Evolutionary conservation across 2,888 invertebrate species (phyloP), one percentile per base, ranked within the genome.

Genomic region (Agrotis exclamationis): DNA sequence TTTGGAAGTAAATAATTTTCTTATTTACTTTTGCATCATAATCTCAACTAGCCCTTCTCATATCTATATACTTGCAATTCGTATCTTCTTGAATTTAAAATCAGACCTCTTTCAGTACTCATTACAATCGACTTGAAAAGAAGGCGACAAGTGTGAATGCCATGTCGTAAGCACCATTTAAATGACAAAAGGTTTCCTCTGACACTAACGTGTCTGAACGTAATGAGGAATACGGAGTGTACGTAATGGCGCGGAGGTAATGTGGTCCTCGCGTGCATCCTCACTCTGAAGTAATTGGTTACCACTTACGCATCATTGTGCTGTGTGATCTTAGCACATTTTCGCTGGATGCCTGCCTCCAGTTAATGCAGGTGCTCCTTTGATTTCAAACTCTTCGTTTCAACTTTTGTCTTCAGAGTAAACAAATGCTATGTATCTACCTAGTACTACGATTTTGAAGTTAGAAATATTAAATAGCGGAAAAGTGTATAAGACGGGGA

Each of bases 281-380:
- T 48, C 57, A 20, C 56, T 56, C 33, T 14, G 33, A n/a, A 44
- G 62, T 76, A 70, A 81, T 65, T 78, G 57, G 53, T 39, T 48
- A 28, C 76, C 75, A 66, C 62, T 75, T 76, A 47, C 22, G 22
- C 77, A 59, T 54, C 39, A 78, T 62, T 64, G 70, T 64, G 77
- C 58, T 64, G 70, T 64, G 77, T 62, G 22, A 64, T 66, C 59
- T 56, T 70, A 65, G 58, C 54, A 63, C 47, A 66, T 70, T 56
- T 33, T 59, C 33, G 48, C 53, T 50, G 53, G 58, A 63, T 44
- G 33, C 13, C 48, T 20, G 16, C 20, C 50, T 20, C 20, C 14
- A 45, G 22, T 59, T 54, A 45, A 24, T 62, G 39, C 45, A 58
- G 53, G 24, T 50, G 6, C 28, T 16, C 53, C 16, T 53, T 53